Base-by-base conservation (phyloP, 2,888 invertebrate genomes). In the Agriopis leucophaearia region DNA sequence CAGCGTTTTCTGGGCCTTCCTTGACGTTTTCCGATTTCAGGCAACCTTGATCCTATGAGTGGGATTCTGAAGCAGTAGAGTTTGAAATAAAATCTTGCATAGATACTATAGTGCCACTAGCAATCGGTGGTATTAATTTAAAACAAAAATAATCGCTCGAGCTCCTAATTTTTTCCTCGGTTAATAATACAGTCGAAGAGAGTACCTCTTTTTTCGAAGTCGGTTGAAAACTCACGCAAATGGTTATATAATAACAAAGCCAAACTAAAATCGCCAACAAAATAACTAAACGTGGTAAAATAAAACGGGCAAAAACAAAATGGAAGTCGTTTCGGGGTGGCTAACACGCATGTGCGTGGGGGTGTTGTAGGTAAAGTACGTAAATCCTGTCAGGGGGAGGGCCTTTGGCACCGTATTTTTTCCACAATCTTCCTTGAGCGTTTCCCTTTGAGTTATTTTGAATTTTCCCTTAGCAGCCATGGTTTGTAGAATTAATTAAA, bases 341-440 rank as follows among this genome's bases (percentile, higher is more conserved):
- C 82, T 62, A 85, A 82, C 84, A 92, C 93, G 92, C 92, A 92
- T 92, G 92, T 92, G 92, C 92, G 92, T 92, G 78, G 78, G 10
- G 78, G 38, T 18, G 3, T 36, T 15, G 78, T 64, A 69, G 63
- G 76, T 64, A 64, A 58, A 64, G 62, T 51, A 65, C 69, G 70
- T 63, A 57, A 44, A 73, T 72, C 71, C 71, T 70, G 62, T 72
- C n/a, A 66, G 79, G 79, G 80, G 77, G 81, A 77, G 82, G 80
- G 79, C 80, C 81, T 84, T 80, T 85, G 81, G 80, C 79, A 79
- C 80, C 81, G 86, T 77, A 66, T 78, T 85, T 68, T 82, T 85
- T 79, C 72, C 74, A 74, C 78, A 78, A 77, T 81, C 79, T 83
- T 85, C 84, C 84, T 84, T 85, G 75, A 80, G 80, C 77, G 75